Conservation (phyloP, 2,113 vertebrate genomes). For the Ramphastos sulfuratus region DNA sequence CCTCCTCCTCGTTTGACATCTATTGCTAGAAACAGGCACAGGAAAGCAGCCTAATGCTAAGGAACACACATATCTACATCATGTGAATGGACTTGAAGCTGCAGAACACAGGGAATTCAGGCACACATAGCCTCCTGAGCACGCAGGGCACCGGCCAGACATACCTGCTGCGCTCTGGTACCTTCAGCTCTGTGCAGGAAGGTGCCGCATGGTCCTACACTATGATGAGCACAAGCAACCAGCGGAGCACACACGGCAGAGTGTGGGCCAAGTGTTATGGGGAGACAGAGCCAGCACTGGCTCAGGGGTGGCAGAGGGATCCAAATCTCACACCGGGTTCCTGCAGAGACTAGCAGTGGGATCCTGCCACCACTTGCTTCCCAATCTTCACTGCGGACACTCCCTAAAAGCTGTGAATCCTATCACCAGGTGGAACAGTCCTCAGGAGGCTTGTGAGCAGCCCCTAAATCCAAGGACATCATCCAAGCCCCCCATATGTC, state of each 20-base stretch:
- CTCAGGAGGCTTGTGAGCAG: background rate
- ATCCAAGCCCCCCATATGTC: background rate
- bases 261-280: background rate
- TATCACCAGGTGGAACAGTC: background rate
- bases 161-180: background rate
- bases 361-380: rapidly evolving
- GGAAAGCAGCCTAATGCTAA: background rate
- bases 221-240: rapidly evolving
- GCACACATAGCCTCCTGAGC: rapidly evolving
- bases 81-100: background rate
- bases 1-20: background rate
- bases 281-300: background rate
- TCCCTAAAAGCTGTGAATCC: background rate
- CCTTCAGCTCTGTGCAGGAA: background rate
- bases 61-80: background rate
- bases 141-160: background rate
- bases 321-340: background rate
- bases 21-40: background rate
- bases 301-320: background rate
- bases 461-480: background rate
- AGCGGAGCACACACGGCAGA: rapidly evolving
- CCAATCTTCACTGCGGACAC: background rate
- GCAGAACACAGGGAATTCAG: background rate
- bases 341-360: rapidly evolving
- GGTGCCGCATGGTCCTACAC: background rate